Conservation (phyloP, 2,888 invertebrate genomes). For the Conops quadrifasciatus region DNA sequence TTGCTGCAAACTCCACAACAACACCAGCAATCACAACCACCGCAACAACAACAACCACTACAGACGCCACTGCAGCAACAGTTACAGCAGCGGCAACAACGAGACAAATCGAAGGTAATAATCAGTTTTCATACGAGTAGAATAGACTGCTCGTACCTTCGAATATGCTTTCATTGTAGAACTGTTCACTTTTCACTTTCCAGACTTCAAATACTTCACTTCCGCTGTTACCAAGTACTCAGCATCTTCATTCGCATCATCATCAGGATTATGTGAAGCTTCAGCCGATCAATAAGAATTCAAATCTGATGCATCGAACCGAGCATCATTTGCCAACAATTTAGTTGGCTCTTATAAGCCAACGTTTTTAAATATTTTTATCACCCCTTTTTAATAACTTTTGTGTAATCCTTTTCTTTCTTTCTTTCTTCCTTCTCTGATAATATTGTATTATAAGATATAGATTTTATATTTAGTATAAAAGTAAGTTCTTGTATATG, state of each 20-base stretch:
- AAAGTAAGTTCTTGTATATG: too few relatives aligned
- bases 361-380: too few relatives aligned
- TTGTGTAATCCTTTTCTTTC: not conserved
- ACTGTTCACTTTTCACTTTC: slow-evolving; percentile 16
- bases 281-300: slow-evolving; percentile 61
- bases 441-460: not conserved
- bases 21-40: slow-evolving; percentile 38
- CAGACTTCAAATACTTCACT: slow-evolving; percentile 66
- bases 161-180: slow-evolving; percentile 29
- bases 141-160: slow-evolving; percentile 30
- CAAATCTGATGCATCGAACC: slow-evolving; percentile 56
- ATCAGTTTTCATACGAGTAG: slow-evolving; percentile 48
- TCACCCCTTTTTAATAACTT: not conserved
- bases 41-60: slow-evolving; percentile 36
- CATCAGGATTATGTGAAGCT: slow-evolving; percentile 59
- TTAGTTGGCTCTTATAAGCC: slow-evolving; percentile 47
- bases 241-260: slow-evolving; percentile 57
- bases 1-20: slow-evolving; percentile 26
- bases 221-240: slow-evolving; percentile 62
- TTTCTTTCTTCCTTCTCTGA: not conserved
- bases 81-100: slow-evolving; percentile 43
- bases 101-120: slow-evolving; percentile 72
- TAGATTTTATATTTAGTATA: not conserved
- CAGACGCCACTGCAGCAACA: slow-evolving; percentile 30
- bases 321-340: slow-evolving; percentile 66